Conservation (phyloP, 2,113 vertebrate species). For the Leptodactylus fuscus region DNA sequence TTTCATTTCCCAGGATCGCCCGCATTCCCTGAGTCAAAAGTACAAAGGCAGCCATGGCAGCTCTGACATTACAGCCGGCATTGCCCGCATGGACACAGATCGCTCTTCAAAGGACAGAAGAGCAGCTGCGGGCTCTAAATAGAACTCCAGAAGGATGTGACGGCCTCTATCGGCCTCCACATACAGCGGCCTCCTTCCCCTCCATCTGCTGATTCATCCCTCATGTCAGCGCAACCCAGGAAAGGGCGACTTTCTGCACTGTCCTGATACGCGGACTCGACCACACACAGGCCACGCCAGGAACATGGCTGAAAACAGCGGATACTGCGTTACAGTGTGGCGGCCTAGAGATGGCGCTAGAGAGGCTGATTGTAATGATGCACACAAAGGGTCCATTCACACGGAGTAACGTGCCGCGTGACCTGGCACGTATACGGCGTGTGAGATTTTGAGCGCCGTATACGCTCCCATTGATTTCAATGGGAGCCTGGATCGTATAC, state of each 20-base stretch:
- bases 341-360: too few relatives aligned
- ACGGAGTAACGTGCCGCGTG: too few relatives aligned
- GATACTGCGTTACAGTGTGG: too few relatives aligned
- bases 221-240: slow-evolving; percentile 9
- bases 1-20: slow-evolving; percentile 10
- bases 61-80: background rate
- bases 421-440: too few relatives aligned
- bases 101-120: slow-evolving; percentile 43
- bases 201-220: slow-evolving; percentile 33
- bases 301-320: too few relatives aligned
- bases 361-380: too few relatives aligned
- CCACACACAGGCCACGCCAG: too few relatives aligned
- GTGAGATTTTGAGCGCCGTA: too few relatives aligned
- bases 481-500: too few relatives aligned
- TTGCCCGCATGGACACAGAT: slow-evolving; percentile 21
- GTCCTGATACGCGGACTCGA: too few relatives aligned
- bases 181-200: slow-evolving; percentile 18
- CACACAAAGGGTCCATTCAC: too few relatives aligned
- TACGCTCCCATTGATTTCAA: too few relatives aligned
- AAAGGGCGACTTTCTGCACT: background rate
- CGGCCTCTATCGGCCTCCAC: slow-evolving; percentile 27
- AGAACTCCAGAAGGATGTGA: slow-evolving; percentile 20
- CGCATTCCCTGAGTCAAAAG: background rate
- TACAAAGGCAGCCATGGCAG: slow-evolving; percentile 16
- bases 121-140: slow-evolving; percentile 48